Evolutionary conservation across 2,888 invertebrate genomes (phyloP).

Genomic region (Euproctis similis): DNA sequence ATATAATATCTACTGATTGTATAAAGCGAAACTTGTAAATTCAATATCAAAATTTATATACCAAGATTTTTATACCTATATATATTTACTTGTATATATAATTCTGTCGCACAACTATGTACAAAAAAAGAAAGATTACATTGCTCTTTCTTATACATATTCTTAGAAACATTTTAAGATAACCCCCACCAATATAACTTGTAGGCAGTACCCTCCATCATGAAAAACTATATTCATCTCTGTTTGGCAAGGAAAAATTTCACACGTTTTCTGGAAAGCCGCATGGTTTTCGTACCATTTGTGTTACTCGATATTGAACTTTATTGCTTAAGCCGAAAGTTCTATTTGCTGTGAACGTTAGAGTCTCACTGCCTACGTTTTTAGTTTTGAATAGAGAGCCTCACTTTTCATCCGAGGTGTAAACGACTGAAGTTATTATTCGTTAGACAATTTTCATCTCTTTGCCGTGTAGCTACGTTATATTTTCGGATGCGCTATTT

Average conservation of each 20-base stretch:
- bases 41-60: no score
- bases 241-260: conserved; percentile 63
- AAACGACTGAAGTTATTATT: conserved; percentile 7
- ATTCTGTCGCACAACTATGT: conserved; percentile 12
- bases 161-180: conserved; percentile 65
- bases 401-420: conserved; percentile 6
- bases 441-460: conserved; percentile 1
- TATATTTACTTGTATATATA: conserved; percentile 11
- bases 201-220: conserved; percentile 71
- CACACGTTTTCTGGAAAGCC: conserved; percentile 47
- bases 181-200: conserved; percentile 58
- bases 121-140: conserved; percentile 30
- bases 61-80: conserved; percentile 1
- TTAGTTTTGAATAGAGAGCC: conserved; percentile 11
- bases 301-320: conserved; percentile 23
- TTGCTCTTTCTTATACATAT: conserved; percentile 32
- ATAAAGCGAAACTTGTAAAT: no score
- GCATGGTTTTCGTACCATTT: conserved; percentile 40
- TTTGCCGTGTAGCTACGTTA: not conserved
- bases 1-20: no score
- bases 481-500: not conserved
- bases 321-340: conserved; percentile 16
- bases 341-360: conserved; percentile 15
- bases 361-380: conserved; percentile 26
- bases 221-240: conserved; percentile 64